phyloP scores from a whole-genome alignment of 2,113 vertebrate species.

The Aramus guarauna region DNA sequence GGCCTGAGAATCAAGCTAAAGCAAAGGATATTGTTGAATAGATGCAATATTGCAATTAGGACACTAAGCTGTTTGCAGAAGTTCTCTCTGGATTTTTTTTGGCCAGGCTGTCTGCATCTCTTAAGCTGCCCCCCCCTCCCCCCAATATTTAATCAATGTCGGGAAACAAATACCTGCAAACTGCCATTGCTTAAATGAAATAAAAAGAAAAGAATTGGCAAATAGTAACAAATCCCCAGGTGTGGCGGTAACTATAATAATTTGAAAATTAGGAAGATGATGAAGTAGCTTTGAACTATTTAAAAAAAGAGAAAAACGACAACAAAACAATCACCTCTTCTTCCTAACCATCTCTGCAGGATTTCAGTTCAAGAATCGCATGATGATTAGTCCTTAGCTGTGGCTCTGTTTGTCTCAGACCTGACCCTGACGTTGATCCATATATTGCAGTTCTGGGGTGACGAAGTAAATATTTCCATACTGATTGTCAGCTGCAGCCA shows the following conservation, averaged over 20 bases:
- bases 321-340: background rate
- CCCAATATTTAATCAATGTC: background rate
- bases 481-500: background rate
- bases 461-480: background rate
- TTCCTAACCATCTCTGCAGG: background rate
- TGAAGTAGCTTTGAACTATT: background rate
- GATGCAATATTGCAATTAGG: background rate
- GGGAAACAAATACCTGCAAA: background rate
- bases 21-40: background rate
- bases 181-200: background rate
- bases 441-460: background rate
- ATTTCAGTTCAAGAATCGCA: background rate
- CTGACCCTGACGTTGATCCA: background rate
- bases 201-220: background rate
- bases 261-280: background rate
- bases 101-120: background rate
- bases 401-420: background rate
- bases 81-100: background rate
- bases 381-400: background rate
- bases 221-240: background rate
- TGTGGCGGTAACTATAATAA: background rate
- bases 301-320: too few relatives aligned
- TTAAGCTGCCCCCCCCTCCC: background rate
- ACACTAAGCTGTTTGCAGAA: background rate
- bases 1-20: background rate